Conservation (phyloP, 2,888 invertebrate genomes). For the Mesorhabditis spiculigera region DNA sequence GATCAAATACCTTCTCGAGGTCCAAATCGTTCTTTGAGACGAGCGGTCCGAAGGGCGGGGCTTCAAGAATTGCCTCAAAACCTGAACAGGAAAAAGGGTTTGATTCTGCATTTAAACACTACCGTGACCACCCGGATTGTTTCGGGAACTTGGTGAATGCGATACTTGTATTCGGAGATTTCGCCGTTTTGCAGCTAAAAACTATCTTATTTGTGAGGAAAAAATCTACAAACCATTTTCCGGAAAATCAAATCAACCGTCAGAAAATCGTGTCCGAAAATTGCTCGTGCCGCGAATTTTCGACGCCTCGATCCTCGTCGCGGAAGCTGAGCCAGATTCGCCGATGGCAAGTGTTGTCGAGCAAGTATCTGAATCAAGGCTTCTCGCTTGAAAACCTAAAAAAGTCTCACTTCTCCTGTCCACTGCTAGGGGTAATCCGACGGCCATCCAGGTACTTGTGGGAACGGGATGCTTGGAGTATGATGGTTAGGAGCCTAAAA, state of each 20-base stretch:
- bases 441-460: too few relatives aligned
- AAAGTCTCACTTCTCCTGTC: too few relatives aligned
- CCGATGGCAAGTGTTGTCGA: neutral
- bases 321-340: slow-evolving; percentile 30
- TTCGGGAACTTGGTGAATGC: slow-evolving; percentile 49
- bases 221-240: slow-evolving; percentile 4
- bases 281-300: slow-evolving; percentile 44
- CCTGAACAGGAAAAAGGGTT: slow-evolving; percentile 11
- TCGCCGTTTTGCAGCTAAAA: slow-evolving; percentile 17
- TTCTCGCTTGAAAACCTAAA: too few relatives aligned
- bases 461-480: too few relatives aligned
- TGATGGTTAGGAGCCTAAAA: neutral
- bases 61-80: slow-evolving; percentile 40
- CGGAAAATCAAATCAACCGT: slow-evolving; percentile 41
- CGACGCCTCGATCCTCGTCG: slow-evolving; percentile 21
- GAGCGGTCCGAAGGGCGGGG: slow-evolving; percentile 42
- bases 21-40: slow-evolving; percentile 48
- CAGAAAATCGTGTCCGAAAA: slow-evolving; percentile 55
- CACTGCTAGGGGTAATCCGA: too few relatives aligned
- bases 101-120: neutral
- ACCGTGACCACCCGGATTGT: slow-evolving; percentile 45
- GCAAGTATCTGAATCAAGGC: too few relatives aligned
- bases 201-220: too few relatives aligned
- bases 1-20: slow-evolving; percentile 13
- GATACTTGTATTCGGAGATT: slow-evolving; percentile 28